Evolutionary conservation across 2,113 vertebrate species (phyloP).

Genomic region (Todiramphus chloris): DNA sequence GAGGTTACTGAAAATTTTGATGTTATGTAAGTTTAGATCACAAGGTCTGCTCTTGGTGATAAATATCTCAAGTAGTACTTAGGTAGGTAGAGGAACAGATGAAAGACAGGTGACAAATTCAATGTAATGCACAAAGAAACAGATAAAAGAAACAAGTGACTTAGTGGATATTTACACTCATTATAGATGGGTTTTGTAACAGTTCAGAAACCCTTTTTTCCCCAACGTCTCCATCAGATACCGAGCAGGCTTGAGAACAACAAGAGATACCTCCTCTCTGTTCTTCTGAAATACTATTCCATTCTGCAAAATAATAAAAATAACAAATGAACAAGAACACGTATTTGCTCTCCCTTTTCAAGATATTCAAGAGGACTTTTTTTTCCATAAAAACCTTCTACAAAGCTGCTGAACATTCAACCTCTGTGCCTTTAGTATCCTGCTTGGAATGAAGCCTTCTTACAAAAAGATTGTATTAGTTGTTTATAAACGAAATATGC

Average conservation of each 20-base stretch:
- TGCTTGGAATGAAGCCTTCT: neutral
- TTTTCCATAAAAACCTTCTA: neutral
- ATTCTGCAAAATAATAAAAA: neutral
- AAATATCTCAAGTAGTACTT: neutral
- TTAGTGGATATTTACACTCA: neutral
- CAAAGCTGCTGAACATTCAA: neutral
- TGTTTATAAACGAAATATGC: constrained; percentile 11
- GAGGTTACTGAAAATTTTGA: neutral
- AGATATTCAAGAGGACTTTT: neutral
- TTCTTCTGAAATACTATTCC: neutral
- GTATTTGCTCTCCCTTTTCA: neutral
- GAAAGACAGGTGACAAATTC: neutral
- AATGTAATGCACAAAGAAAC: neutral
- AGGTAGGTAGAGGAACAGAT: neutral
- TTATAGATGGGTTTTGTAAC: accelerated
- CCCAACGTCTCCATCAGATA: neutral
- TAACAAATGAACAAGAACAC: neutral
- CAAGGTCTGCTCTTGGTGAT: neutral
- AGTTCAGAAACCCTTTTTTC: neutral
- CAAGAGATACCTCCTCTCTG: neutral
- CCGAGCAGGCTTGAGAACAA: neutral
- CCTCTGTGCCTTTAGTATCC: neutral
- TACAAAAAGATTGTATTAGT: neutral
- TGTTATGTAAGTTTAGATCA: neutral
- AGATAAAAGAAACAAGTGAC: neutral